A percentile compares a stretch with the other conserved stretches of the same genome.
Conservation (phyloP, 2,113 vertebrate genomes). For the Promerops cafer region DNA sequence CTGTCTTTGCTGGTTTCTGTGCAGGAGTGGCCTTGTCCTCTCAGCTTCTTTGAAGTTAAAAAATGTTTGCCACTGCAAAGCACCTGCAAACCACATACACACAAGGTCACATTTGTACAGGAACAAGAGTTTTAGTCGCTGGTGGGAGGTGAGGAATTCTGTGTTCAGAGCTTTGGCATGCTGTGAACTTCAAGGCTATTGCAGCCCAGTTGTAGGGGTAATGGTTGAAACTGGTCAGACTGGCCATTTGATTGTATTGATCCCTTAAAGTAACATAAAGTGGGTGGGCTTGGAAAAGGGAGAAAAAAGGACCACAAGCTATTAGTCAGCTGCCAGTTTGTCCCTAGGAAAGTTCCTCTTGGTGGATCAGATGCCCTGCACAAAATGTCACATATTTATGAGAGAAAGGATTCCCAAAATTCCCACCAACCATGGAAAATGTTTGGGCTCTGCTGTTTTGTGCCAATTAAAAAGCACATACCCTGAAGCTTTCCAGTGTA, state of each 20-base stretch:
- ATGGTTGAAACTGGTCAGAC: background rate
- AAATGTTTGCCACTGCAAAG: background rate
- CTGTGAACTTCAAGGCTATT: background rate
- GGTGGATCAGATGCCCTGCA: background rate
- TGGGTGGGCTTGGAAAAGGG: background rate
- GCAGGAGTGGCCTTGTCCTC: background rate
- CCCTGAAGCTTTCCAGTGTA: background rate
- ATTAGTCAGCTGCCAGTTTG: background rate
- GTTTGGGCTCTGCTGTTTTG: background rate
- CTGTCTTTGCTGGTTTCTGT: background rate
- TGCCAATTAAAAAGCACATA: background rate
- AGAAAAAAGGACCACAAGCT: background rate
- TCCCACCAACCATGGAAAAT: background rate
- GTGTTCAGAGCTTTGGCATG: background rate
- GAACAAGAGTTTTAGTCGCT: background rate
- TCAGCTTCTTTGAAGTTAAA: background rate
- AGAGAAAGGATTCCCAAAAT: background rate
- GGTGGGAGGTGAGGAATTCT: background rate
- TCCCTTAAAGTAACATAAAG: background rate
- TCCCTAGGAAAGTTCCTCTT: background rate
- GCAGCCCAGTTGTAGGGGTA: background rate
- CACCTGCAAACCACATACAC: background rate
- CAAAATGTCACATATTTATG: background rate
- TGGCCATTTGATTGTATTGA: background rate
- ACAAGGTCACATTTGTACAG: background rate